phyloP scores from a whole-genome alignment of 2,113 vertebrate species.

The Ctenomys sociabilis region DNA sequence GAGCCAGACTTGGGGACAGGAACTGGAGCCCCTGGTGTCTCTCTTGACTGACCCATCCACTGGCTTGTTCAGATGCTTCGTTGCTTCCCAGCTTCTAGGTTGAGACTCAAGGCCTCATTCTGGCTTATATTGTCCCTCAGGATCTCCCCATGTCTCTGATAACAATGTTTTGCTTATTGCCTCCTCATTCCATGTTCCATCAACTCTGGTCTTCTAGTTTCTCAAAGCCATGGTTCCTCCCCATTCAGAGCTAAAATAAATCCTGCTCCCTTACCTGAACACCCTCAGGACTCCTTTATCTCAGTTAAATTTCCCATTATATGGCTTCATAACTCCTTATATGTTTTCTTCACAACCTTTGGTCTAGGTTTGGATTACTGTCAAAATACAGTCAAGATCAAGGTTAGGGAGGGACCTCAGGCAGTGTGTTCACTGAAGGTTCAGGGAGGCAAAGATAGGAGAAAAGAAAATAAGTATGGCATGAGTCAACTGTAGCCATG shows the following conservation, averaged over 20 bases:
- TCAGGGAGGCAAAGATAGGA: background rate
- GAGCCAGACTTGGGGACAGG: accelerated
- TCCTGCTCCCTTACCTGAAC: background rate
- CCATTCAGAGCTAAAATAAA: background rate
- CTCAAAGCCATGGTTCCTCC: background rate
- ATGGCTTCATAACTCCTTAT: background rate
- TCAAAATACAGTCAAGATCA: background rate
- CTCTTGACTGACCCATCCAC: background rate
- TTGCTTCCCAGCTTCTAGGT: background rate
- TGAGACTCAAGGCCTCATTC: background rate
- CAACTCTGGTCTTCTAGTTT: background rate
- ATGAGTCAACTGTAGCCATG: background rate
- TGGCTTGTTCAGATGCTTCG: background rate
- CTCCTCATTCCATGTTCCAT: background rate
- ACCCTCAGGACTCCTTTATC: too few species aligned
- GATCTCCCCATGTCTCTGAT: background rate
- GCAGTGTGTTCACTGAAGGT: background rate
- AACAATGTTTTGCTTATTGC: background rate
- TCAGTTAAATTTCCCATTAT: background rate
- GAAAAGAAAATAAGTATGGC: background rate
- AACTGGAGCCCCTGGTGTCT: background rate
- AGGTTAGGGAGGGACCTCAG: too few species aligned
- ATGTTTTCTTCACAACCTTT: background rate
- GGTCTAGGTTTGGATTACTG: background rate
- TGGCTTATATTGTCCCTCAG: too few species aligned